Evolutionary conservation across 2,888 invertebrate species (phyloP), one percentile per base, ranked within the genome.

Genomic region (Drosophila buzzatii): DNA sequence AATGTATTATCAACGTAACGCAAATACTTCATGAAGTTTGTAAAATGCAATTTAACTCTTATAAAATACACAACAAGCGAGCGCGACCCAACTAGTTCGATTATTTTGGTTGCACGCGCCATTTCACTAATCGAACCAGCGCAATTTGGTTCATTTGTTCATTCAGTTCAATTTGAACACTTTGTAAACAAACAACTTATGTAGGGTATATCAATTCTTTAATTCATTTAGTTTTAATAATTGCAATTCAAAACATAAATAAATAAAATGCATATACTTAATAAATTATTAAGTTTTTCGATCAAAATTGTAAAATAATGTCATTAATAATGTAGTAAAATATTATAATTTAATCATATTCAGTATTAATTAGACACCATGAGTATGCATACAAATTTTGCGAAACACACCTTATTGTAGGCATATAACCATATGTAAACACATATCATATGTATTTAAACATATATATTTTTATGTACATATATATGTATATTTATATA

Each of bases 371-470:
- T 20, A 37, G 23, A 9, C 23, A 9, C 53, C 49, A 44, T 37
- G 35, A 16, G 55, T 53, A 42, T 41, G 23, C 65, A 62, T 78
- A 68, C 57, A 23, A 37, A 60, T 59, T 72, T 72, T 52, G 59
- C 65, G 37, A 73, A 73, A 75, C 89, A 80, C 89, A 85, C 89
- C 86, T 82, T 80, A 62, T 52, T 57, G 14, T 44, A 61, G 60
- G 60, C 53, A 60, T 57, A 33, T 67, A 47, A 27, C 4, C 37
- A 52, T 39, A 49, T 65, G 35, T 51, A 56, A 45, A 37, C 42
- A 60, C 49, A 55, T 51, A 55, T 45, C 41, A 59, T 59, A 31
- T 49, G 39, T 68, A 61, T 42, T 58, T 42, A 44, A 47, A 61
- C n/a, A 47, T 55, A 55, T n/a, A 12, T 41, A 41, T 41, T 18